phyloP scores from a whole-genome alignment of 1,140 invertebrate genomes.

The Calephelis nemesis region DNA sequence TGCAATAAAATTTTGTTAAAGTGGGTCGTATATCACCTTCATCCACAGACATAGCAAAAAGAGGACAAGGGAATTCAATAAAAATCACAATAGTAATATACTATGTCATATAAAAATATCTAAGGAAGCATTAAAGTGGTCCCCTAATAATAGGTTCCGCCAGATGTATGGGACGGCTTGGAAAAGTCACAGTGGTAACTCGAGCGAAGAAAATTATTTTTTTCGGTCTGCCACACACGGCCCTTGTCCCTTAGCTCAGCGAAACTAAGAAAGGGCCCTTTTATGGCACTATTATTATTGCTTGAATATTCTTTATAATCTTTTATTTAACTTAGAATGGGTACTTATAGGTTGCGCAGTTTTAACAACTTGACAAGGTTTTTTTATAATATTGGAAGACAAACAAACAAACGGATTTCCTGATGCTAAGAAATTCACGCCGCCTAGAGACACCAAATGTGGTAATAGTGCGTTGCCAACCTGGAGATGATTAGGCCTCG shows the following conservation, averaged over 20 bases:
- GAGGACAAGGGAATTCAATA: slow-evolving; percentile 65
- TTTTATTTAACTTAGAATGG: neutral
- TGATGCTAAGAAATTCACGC: no score
- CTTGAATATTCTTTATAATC: slow-evolving; percentile 9
- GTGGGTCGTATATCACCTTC: slow-evolving; percentile 36
- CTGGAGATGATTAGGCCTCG: no score
- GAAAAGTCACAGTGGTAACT: slow-evolving; percentile 73
- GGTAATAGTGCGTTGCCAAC: no score
- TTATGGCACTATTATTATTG: slow-evolving; percentile 33
- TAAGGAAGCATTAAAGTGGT: slow-evolving; percentile 73
- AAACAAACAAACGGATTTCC: no score
- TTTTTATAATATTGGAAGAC: no score
- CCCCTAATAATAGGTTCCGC: slow-evolving; percentile 76
- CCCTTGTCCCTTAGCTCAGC: slow-evolving; percentile 72
- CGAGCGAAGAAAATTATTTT: slow-evolving; percentile 76
- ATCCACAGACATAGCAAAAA: slow-evolving; percentile 48
- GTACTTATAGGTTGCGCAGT: no score
- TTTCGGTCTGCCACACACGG: slow-evolving; percentile 77
- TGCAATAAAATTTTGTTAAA: slow-evolving; percentile 28
- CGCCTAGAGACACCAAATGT: no score
- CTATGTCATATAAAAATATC: slow-evolving; percentile 75
- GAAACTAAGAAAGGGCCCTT: slow-evolving; percentile 56
- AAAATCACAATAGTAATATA: slow-evolving; percentile 76
- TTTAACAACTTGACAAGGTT: no score
- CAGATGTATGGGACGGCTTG: slow-evolving; percentile 73